Base-by-base conservation (phyloP, 2,113 vertebrate genomes). In the Meleagris gallopavo region DNA sequence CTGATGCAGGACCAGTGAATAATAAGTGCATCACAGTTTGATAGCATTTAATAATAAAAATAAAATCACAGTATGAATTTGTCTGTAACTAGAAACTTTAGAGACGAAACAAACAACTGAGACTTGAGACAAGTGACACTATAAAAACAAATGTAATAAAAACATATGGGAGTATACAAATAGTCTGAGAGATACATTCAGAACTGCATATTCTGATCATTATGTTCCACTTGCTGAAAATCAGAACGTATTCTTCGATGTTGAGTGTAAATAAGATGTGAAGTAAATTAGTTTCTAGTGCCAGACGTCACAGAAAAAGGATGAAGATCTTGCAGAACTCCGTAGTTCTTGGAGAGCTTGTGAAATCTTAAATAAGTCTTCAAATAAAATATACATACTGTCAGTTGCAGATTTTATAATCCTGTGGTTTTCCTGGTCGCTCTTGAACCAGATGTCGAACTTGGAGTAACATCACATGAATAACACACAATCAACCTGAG, bases 401-500 rank as follows among this genome's bases (percentile, higher is more conserved):
- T 97, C 97, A 86, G 97, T 97, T 96, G 95, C 94, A 95, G 87
- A 89, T 96, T 87, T 88, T 90, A 54, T 95, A 96, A 95, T 95
- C 88, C 93, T 86, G 87, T 86, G 93, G 95, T 84, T 86, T 96
- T 91, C 97, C 97, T 93, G 97, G 96, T 91, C 62, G 95, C 94
- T 89, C 96, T 86, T 92, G 97, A 92, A 93, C 97, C 97, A 96
- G 97, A 95, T 93, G 96, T 93, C 96, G 94, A 95, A 81, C 96
- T 95, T 75, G 97, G 98, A 97, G 97, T 97, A 96, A 97, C 97
- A 81, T 96, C 94, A 97, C 97, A 95, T 97, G 97, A 97, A 97
- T 95, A 95, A 98, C 97, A 97, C 97, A 97, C 97, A 98, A 97
- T 98, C 97, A 98, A 98, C 99, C 99, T 99, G 99, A 99, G 99